Evolutionary conservation across 2,888 invertebrate genomes (phyloP), one percentile per base, ranked within the genome.

Genomic region (Tryphoninae sp.): DNA sequence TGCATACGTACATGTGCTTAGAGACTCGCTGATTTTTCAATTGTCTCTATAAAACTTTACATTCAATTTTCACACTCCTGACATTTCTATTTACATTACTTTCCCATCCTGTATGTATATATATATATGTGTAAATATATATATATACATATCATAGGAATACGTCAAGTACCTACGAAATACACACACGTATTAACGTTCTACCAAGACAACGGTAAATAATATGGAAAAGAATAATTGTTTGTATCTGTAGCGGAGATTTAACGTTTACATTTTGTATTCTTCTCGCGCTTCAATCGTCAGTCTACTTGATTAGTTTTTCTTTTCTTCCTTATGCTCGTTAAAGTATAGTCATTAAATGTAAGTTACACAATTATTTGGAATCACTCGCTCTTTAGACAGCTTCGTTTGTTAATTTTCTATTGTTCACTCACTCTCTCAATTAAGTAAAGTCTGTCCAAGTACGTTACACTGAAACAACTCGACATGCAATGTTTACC

Each of bases 331-430:
- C 75, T 68, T 59, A 51, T 53, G 49, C 13, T 51, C 65, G 22
- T 76, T 8, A 72, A 53, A 45, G 55, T 67, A 69, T 33, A 33
- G 26, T 69, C 59, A 19, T 67, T 82, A 73, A 59, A 67, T 55
- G 40, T 76, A 76, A 69, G 73, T 73, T 79, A 73, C 69, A 82
- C 79, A 79, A 81, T 81, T 81, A 81, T 78, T 79, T 79, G 79
- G 79, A 79, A 79, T 82, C 82, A 76, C 82, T 77, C 19, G 19
- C 49, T 62, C 22, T 45, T 72, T 49, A n/a, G 55, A 55, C 55
- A 55, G 4, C 53, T 53, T 55, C 53, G 33, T 33, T 33, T 33
- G n/a, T 51, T 22, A 19, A 26, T 45, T 61, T 19, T 59, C 65
- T 42, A 7, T 16, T 69, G 42, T 40, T 55, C 67, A 22, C 49